A percentile compares a stretch with the other conserved stretches of the same genome.
Conservation (phyloP, 2,113 vertebrate species). For the Benthochromis sp. region DNA sequence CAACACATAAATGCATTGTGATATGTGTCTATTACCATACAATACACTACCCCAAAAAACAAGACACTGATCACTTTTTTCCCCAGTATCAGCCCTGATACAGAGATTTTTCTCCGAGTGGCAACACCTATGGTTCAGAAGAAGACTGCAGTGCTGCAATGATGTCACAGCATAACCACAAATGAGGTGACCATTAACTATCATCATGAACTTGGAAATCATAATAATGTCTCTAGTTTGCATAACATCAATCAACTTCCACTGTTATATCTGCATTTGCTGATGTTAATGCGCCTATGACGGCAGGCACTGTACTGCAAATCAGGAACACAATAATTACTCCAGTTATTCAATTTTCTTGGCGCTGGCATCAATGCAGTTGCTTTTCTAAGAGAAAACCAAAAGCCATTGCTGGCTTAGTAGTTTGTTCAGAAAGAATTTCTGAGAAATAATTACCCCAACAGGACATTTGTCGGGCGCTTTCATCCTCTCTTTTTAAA, state of each 20-base stretch:
- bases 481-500: not conserved
- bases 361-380: not conserved
- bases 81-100: not conserved
- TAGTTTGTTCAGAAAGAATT: not conserved
- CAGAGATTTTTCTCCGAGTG: not conserved
- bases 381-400: not conserved
- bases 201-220: not conserved
- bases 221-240: not conserved
- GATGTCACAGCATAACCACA: not conserved
- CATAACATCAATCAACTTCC: not conserved
- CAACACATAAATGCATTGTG: not conserved
- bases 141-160: not conserved
- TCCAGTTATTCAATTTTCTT: not conserved
- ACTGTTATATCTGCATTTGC: not conserved
- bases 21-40: not conserved
- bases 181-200: not conserved
- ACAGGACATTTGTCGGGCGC: not conserved
- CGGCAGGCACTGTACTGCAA: not conserved
- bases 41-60: not conserved
- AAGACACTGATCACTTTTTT: not conserved
- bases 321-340: not conserved
- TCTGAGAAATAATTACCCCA: constrained; percentile 14
- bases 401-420: not conserved
- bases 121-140: not conserved
- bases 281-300: not conserved